A percentile compares a stretch with the other conserved stretches of the same genome.
Conservation (phyloP, 2,797 vertebrate genomes). For the Sus cebifrons region DNA sequence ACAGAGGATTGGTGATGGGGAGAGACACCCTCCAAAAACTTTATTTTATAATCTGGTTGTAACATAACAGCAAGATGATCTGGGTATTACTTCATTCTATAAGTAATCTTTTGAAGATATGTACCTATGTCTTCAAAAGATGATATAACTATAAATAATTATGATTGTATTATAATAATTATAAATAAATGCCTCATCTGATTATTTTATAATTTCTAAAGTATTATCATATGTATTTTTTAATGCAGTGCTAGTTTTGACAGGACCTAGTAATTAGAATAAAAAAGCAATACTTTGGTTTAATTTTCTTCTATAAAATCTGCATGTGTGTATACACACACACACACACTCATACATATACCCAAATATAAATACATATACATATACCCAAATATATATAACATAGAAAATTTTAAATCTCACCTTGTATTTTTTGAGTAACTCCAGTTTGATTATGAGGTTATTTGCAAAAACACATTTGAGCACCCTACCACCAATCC, state of each 20-base stretch:
- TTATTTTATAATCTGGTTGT: constrained; percentile 60
- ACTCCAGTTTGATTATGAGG: constrained; percentile 53
- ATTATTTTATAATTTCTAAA: constrained; percentile 63
- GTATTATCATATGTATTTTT: not conserved
- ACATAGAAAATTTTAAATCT: constrained; percentile 56
- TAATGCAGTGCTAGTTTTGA: not conserved
- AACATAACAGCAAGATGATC: constrained; percentile 61
- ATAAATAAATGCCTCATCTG: constrained; percentile 54
- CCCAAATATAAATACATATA: not conserved
- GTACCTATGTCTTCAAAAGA: constrained; percentile 34
- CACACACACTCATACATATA: not conserved
- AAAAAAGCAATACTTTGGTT: constrained; percentile 41
- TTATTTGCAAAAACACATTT: constrained; percentile 67
- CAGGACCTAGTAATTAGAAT: not conserved
- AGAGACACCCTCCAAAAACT: not conserved
- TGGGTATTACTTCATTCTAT: constrained; percentile 3
- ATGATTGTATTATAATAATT: constrained; percentile 22
- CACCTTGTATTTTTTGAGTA: constrained; percentile 58
- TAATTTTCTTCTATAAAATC: constrained; percentile 59
- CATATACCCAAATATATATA: not conserved
- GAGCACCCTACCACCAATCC: constrained; percentile 28
- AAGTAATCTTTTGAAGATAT: constrained; percentile 33
- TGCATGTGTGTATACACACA: not conserved
- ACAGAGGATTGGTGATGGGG: not conserved
- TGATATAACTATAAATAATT: constrained; percentile 46